Conservation (phyloP, 2,113 vertebrate genomes). For the Pitta sordida region DNA sequence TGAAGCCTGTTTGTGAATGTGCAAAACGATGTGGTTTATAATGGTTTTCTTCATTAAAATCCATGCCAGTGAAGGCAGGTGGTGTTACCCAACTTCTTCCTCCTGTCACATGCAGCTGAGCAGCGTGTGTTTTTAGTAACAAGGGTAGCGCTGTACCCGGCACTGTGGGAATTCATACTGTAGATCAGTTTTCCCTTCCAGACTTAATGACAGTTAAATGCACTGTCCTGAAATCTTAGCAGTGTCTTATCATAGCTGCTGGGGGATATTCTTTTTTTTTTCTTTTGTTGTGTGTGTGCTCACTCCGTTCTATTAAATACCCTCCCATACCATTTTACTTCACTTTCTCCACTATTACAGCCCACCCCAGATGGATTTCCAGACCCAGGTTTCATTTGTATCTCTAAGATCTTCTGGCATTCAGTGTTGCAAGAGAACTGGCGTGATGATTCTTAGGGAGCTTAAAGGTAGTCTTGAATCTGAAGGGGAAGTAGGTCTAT, state of each 20-base stretch:
- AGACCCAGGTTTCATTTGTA: background rate
- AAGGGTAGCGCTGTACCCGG: background rate
- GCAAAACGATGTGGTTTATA: background rate
- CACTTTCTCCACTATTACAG: background rate
- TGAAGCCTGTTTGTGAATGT: background rate
- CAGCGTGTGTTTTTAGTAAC: background rate
- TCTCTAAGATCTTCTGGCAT: background rate
- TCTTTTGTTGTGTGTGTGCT: background rate
- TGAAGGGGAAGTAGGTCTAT: background rate
- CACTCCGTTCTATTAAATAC: background rate
- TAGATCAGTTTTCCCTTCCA: constrained; percentile 14
- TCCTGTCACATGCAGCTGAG: background rate
- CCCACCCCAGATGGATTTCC: background rate
- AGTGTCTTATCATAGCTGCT: background rate
- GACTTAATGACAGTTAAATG: constrained; percentile 35
- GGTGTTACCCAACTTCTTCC: constrained; percentile 1
- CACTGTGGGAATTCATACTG: constrained; percentile 22
- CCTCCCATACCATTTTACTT: background rate
- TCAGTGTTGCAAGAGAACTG: background rate
- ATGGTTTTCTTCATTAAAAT: background rate
- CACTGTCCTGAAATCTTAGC: background rate
- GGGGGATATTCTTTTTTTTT: background rate
- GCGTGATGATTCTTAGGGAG: background rate
- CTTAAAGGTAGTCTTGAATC: background rate
- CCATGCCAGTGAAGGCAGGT: background rate